Base-by-base conservation (phyloP, 2,888 invertebrate genomes). In the Epinotia nisella region DNA sequence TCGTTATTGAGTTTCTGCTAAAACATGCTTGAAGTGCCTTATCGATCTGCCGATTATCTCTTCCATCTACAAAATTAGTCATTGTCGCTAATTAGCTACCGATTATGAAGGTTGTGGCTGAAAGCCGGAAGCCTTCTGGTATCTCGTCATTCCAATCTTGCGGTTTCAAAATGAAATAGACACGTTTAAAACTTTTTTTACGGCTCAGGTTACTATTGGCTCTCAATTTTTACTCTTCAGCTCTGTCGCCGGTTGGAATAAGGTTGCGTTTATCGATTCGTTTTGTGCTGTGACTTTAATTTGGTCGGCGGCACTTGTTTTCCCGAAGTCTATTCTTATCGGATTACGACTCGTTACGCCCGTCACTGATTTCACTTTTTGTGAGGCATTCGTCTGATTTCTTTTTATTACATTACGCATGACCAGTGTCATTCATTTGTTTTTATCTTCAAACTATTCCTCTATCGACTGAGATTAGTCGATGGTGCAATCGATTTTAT, bases 341-440 rank as follows among this genome's bases (percentile, higher is more conserved):
- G 76, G 81, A 81, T 82, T 81, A 80, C 78, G 66, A 71, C 76
- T 81, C 75, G 77, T 82, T 82, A 82, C 75, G 75, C 76, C 76
- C 77, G 76, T 76, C 78, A 68, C 76, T 76, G 80, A 82, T 82
- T 85, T 83, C 76, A 76, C 80, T 81, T 82, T 80, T 81, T 78
- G 75, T 75, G 70, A 75, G 69, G 72, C 76, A 61, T 78, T 74
- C 68, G 78, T 76, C 70, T 74, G 76, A 76, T 81, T 80, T 78
- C 75, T 75, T 76, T 75, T 77, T 76, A 78, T 80, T 81, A 67
- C 71, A 78, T 80, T 76, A 78, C 72, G 67, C 56, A 62, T 67
- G 72, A 29, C 60, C 39, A 67, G 60, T 67, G 67, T 62, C 56
- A 72, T 61, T 72, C 13, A 29, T 21, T 66, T 66, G 55, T 61